A percentile compares a stretch with the other conserved stretches of the same genome.
These are phyloP conservation scores for Limnephilus rhombicus DNA, from an alignment of 2,888 invertebrate species.

Conservation along the genomic window DNA sequence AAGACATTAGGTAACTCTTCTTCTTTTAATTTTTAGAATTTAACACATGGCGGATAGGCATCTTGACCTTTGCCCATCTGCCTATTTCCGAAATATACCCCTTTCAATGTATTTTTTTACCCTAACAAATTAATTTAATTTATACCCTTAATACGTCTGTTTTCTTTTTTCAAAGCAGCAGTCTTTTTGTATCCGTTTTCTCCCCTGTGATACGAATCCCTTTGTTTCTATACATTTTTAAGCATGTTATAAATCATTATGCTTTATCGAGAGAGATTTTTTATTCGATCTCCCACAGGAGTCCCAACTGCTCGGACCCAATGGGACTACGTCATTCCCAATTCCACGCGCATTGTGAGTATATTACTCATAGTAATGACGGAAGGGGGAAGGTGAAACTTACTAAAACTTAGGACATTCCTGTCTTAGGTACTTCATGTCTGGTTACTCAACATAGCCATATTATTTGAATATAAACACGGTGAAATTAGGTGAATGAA, in stretches of 20 bases:
- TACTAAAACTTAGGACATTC: no score
- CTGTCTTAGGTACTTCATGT: neutral
- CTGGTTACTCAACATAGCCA: neutral
- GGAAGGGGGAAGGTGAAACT: no score
- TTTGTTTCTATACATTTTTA: neutral
- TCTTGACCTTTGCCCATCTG: constrained; percentile 57
- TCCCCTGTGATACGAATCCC: neutral
- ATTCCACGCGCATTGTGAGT: no score
- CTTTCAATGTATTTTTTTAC: neutral
- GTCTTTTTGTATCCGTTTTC: neutral
- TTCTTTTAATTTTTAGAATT: constrained; percentile 1
- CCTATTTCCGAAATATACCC: constrained; percentile 31
- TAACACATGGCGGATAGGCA: constrained; percentile 41
- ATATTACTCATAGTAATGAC: no score
- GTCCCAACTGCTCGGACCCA: neutral
- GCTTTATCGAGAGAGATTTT: neutral
- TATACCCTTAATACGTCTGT: neutral
- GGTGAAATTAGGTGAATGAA: neutral
- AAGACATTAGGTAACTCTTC: constrained; percentile 28
- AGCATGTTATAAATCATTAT: neutral
- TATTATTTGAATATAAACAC: neutral
- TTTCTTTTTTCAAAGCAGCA: neutral
- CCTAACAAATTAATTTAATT: neutral
- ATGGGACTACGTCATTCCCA: neutral
- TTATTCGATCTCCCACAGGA: neutral